Conservation (phyloP, 2,888 invertebrate genomes). For the Ectobius pallidus region DNA sequence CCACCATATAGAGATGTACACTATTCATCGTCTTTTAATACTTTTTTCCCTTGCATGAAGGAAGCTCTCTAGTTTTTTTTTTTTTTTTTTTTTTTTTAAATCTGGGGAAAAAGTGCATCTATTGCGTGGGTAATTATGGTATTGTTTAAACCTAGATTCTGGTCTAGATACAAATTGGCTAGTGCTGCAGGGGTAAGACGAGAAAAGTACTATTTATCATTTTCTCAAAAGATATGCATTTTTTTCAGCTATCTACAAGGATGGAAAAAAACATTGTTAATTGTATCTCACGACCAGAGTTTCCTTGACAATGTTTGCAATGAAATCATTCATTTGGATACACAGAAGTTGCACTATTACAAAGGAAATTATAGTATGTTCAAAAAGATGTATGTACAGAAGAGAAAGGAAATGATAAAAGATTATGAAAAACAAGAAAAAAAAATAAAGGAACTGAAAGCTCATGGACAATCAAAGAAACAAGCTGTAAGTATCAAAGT, state of each 20-base stretch:
- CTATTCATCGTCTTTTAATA: no score
- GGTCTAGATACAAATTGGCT: no score
- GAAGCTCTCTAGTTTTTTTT: no score
- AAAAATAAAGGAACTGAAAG: slow-evolving; percentile 90
- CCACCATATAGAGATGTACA: no score
- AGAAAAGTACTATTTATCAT: no score
- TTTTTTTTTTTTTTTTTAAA: no score
- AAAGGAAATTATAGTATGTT: slow-evolving; percentile 98
- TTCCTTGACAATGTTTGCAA: slow-evolving; percentile 99
- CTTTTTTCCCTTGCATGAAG: no score
- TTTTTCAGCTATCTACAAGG: slow-evolving; percentile 84
- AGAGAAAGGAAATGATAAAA: slow-evolving; percentile 92
- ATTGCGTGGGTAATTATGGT: no score
- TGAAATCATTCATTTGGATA: slow-evolving; percentile 96
- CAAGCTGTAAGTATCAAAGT: slow-evolving; percentile 75
- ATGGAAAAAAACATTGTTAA: slow-evolving; percentile 98
- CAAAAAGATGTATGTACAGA: slow-evolving; percentile 98
- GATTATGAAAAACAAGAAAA: slow-evolving; percentile 99
- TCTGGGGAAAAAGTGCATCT: no score
- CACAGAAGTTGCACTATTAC: slow-evolving; percentile 93
- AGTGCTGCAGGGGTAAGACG: no score
- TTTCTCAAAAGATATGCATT: no score
- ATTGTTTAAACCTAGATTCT: no score
- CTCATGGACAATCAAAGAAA: slow-evolving; percentile 94
- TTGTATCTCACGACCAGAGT: slow-evolving; percentile 99